phyloP scores from a whole-genome alignment of 2,888 invertebrate genomes.

The Tiliacea aurago region DNA sequence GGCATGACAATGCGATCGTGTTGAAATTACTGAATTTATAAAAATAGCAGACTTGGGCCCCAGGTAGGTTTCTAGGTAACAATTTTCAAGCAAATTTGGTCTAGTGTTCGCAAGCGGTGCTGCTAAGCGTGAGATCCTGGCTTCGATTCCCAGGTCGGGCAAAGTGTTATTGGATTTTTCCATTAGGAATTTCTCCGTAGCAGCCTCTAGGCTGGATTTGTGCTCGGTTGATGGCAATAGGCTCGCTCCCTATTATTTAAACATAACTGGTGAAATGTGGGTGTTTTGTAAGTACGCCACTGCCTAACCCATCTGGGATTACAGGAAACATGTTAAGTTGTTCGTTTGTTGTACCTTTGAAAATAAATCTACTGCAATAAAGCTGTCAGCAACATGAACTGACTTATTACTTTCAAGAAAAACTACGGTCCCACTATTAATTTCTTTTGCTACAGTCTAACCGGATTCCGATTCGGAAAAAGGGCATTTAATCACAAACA shows the following conservation, averaged over 20 bases:
- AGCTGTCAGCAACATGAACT: conserved; percentile 12
- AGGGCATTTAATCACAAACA: conserved; percentile 64
- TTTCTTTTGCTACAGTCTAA: conserved; percentile 20
- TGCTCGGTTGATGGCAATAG: background rate
- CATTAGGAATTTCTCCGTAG: background rate
- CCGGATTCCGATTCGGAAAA: conserved; percentile 47
- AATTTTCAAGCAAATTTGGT: background rate
- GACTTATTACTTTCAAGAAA: conserved; percentile 21
- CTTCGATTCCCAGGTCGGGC: background rate
- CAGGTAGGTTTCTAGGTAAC: no score
- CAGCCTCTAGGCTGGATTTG: no score
- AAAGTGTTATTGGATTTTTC: background rate
- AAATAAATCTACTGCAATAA: background rate
- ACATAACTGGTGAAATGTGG: background rate
- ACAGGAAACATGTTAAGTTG: no score
- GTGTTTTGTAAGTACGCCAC: background rate
- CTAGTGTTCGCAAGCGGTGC: background rate
- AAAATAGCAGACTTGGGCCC: no score
- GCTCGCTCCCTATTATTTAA: background rate
- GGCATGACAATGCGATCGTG: no score
- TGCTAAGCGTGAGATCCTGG: background rate
- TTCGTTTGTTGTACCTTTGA: no score
- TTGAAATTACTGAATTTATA: no score
- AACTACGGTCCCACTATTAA: conserved; percentile 15
- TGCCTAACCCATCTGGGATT: no score